Evolutionary conservation across 2,888 invertebrate species (phyloP).

Genomic region (Eupithecia vulgata): DNA sequence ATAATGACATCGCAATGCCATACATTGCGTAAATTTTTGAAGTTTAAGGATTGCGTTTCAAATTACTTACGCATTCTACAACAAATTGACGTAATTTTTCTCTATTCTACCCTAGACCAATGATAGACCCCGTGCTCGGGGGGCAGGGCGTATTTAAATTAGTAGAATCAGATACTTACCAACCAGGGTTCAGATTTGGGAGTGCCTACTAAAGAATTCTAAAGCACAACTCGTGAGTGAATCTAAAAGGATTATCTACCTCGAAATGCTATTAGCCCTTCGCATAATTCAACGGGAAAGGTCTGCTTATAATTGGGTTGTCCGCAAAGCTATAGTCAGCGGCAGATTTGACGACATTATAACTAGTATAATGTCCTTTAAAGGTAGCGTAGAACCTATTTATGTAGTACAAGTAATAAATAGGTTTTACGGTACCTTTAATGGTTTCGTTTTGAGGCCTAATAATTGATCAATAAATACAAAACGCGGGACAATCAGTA

Average conservation of each 20-base stretch:
- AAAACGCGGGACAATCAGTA: no score
- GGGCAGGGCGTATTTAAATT: no score
- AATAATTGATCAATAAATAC: neutral
- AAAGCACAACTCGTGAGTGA: slow-evolving; percentile 35
- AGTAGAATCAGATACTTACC: neutral
- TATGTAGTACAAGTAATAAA: no score
- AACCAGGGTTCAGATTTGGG: neutral
- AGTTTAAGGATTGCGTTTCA: no score
- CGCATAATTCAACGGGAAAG: slow-evolving; percentile 47
- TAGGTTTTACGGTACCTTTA: neutral
- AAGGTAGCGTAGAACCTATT: no score
- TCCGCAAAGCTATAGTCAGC: slow-evolving; percentile 22
- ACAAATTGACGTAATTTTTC: no score
- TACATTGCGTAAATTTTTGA: neutral
- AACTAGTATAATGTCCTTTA: no score
- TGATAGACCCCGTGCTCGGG: no score
- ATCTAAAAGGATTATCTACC: slow-evolving; percentile 45
- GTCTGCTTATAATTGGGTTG: slow-evolving; percentile 41
- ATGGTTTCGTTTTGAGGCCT: neutral
- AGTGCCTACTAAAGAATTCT: slow-evolving; percentile 39
- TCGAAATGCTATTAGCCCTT: slow-evolving; percentile 46
- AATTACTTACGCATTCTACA: no score
- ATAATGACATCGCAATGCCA: no score
- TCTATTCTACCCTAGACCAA: no score
- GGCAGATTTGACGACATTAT: neutral